phyloP scores from a whole-genome alignment of 2,888 invertebrate genomes.

The Tortrix viridana region DNA sequence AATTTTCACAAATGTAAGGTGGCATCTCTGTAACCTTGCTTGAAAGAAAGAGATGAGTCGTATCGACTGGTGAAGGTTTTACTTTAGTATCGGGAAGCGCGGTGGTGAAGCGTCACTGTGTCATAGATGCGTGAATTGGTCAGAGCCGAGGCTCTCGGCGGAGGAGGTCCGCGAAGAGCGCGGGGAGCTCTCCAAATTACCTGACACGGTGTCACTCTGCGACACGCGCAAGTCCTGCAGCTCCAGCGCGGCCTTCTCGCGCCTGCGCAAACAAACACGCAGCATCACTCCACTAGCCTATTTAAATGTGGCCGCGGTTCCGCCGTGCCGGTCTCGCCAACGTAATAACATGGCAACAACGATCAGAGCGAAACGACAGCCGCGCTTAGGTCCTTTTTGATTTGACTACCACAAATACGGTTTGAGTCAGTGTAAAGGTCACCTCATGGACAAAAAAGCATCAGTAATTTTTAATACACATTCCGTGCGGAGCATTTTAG shows the following conservation, averaged over 20 bases:
- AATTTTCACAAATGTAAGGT: not conserved
- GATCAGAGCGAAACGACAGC: too few relatives aligned
- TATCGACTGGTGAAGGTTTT: not conserved
- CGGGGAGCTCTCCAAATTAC: slow-evolving; percentile 81
- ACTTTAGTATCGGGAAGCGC: slow-evolving; percentile 18
- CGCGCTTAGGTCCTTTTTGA: too few relatives aligned
- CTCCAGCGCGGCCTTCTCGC: slow-evolving; percentile 84
- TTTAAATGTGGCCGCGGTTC: too few relatives aligned
- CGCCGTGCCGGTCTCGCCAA: too few relatives aligned
- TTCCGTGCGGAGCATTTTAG: too few relatives aligned
- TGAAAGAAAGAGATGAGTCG: not conserved
- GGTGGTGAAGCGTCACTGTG: slow-evolving; percentile 21
- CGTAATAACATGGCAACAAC: too few relatives aligned
- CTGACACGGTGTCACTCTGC: slow-evolving; percentile 85
- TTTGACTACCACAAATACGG: too few relatives aligned
- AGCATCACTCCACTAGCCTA: too few relatives aligned
- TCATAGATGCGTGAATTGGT: slow-evolving; percentile 74
- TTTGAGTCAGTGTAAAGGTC: too few relatives aligned
- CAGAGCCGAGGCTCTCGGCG: slow-evolving; percentile 68
- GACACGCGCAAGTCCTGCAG: slow-evolving; percentile 78
- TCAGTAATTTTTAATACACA: too few relatives aligned
- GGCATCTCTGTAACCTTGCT: not conserved
- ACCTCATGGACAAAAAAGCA: too few relatives aligned
- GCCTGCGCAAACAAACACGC: slow-evolving; percentile 59
- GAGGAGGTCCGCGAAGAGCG: slow-evolving; percentile 80